Conservation (phyloP, 2,113 vertebrate species). For the Rhinoderma darwinii region DNA sequence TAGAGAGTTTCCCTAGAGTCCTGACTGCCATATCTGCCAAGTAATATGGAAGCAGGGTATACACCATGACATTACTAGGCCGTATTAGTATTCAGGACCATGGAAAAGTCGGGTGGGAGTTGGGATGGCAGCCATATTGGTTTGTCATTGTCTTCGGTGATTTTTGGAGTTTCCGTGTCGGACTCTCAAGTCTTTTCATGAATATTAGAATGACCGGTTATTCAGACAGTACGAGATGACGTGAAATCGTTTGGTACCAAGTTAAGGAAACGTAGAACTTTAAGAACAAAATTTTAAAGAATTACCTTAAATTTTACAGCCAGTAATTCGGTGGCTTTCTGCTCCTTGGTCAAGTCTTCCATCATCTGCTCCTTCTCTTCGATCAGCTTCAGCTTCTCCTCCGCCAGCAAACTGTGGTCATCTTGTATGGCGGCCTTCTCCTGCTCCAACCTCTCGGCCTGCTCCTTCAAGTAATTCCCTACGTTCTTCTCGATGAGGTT, state of each 20-base stretch:
- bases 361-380: constrained; percentile 98
- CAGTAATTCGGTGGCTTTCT: constrained; percentile 90
- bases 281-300: neutral
- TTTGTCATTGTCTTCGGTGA: neutral
- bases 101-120: neutral
- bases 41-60: no score
- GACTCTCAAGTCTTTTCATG: no score
- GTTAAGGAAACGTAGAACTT: neutral
- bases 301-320: constrained; percentile 94
- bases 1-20: neutral
- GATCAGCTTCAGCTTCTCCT: constrained; percentile 92
- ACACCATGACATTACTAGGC: neutral
- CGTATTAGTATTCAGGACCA: neutral
- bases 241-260: no score
- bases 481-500: constrained; percentile 76
- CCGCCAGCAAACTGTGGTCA: constrained; percentile 88
- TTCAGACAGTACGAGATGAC: no score
- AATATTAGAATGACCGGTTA: no score
- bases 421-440: constrained; percentile 93
- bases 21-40: neutral
- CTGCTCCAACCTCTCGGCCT: constrained; percentile 89
- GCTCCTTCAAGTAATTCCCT: constrained; percentile 88
- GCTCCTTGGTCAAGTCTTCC: constrained; percentile 89
- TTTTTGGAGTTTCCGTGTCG: no score
- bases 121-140: neutral